Evolutionary conservation across 2,113 vertebrate genomes (phyloP), one percentile per base, ranked within the genome.

Genomic region (Machaerirhynchus nigripectus): DNA sequence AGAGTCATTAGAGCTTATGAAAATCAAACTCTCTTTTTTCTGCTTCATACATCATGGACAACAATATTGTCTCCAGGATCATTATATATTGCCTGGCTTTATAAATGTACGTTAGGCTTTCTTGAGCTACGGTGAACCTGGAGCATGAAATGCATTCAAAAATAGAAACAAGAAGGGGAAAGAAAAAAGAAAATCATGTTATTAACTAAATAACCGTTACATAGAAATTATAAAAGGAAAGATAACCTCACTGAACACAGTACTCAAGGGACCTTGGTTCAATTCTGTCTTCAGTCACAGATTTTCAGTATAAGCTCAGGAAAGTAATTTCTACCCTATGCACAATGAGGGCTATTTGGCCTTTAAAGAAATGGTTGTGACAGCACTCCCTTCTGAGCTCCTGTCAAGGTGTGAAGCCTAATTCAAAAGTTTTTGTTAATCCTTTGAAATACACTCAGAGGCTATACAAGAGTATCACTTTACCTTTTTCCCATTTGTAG

Each of bases 21-120:
- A 96, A 96, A 92, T 97, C 96, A 97, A 96, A 96, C 86, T 85
- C 78, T 95, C 56, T 77, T 91, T 90, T 84, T 97, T 94, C 90
- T 93, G 96, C 90, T 96, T 96, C 84, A 88, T 94, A 95, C 70
- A 83, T 86, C 59, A 68, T 53, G 84, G 90, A 94, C 90, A 96
- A 94, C 94, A 95, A 81, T 92, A 92, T 92, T 96, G 65, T 91
- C 90, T 97, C 57, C 69, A 94, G 76, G 83, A 91, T 96, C 63
- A 79, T 96, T 89, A 87, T 60, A 71, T 77, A 68, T 68, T 95
- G 42, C 93, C 77, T 88, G 69, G 42, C 65, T 95, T 95, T 84
- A 75, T 90, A 95, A 92, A 97, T 81, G 67, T 30, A 80, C 5
- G 74, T 82, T 91, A 91, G 61, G 86, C 23, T 91, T 96, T 85